Conservation (phyloP, 2,113 vertebrate species). For the Galeopterus variegatus region DNA sequence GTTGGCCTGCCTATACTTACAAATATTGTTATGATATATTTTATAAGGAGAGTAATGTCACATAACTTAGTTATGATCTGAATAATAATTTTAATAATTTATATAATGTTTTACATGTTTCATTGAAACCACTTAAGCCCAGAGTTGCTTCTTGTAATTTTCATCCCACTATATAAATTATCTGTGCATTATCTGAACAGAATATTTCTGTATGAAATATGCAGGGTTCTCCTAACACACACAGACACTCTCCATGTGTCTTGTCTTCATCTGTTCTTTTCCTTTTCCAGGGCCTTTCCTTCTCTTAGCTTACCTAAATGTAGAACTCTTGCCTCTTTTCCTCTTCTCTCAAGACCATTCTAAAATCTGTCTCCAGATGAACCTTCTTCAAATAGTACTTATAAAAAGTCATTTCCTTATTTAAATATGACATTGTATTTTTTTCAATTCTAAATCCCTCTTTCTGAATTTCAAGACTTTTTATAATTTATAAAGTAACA, state of each 20-base stretch:
- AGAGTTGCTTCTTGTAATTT: background rate
- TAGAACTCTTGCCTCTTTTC: background rate
- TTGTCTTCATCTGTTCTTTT: background rate
- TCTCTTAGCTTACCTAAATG: background rate
- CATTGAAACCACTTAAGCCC: background rate
- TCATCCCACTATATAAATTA: background rate
- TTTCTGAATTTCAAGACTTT: background rate
- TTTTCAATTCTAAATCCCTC: background rate
- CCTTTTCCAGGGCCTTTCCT: background rate
- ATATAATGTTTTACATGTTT: constrained; percentile 30
- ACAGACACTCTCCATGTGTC: background rate
- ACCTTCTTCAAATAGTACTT: background rate
- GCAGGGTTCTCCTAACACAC: background rate
- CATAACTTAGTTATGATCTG: constrained; percentile 10
- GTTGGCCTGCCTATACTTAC: background rate
- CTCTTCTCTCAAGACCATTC: background rate
- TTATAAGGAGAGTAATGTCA: constrained; percentile 21
- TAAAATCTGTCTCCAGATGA: background rate
- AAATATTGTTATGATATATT: background rate
- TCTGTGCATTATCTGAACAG: background rate
- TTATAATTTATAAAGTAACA: background rate
- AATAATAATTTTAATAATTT: constrained; percentile 26
- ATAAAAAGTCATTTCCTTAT: background rate
- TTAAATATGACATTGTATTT: constrained; percentile 18
- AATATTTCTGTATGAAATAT: background rate